Evolutionary conservation across 2,113 vertebrate genomes (phyloP), one percentile per base, ranked within the genome.

Genomic region (Suncus etruscus): DNA sequence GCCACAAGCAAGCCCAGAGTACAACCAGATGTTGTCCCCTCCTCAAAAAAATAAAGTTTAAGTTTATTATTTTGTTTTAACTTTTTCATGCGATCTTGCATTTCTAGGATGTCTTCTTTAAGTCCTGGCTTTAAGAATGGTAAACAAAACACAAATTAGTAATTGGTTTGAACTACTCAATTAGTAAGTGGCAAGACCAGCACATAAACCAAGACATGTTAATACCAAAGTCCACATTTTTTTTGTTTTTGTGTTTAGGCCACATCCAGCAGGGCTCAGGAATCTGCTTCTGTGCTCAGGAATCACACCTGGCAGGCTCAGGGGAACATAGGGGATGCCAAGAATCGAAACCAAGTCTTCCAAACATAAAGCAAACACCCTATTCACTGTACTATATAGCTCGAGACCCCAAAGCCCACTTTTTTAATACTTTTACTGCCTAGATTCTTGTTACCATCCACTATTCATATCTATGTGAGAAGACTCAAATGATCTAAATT

Each of bases 61-160:
- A 8, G 54, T 77, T 70, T 76, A 2, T 16, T 50, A 63, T 70
- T 84, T 89, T 48, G 16, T 16, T 32, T 68, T 75, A 11, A 47
- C 92, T 90, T 87, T 80, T 12, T 51, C 87, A 70, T 80, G 83
- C 90, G 61, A 88, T 47, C 18, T 83, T 45, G 85, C 10, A 87
- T 32, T 83, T 89, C 51, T 61, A 83, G 9, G 75, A 66, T 90
- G 7, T 65, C 39, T 86, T 75, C 83, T 47, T 63, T 68, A 88
- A 51, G 76, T 25, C 11, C 75, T 81, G 94, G 77, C n/a, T 87
- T 94, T 22, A 80, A 74, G 84, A 93, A 68, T 18, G 82, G 0
- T 90, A 90, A 87, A 11, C 27, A 68, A 93, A 91, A 91, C 22
- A 68, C 18, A 95, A 95, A 86, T 16, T 15, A 93, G 58, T 63